Conservation (phyloP, 37 sponge, comb jelly and placozoan species). For the Amphimedon queenslandica region DNA sequence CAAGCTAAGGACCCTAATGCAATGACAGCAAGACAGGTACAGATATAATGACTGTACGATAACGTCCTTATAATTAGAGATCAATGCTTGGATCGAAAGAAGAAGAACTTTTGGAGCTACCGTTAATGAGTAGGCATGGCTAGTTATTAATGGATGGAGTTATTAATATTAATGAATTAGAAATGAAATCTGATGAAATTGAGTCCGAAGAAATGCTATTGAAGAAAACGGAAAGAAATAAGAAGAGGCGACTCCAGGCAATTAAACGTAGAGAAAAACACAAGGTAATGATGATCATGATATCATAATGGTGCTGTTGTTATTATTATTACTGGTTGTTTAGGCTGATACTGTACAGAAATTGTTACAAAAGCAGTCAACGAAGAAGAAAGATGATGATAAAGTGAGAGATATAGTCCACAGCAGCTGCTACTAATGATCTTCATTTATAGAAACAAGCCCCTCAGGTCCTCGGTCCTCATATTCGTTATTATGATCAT, state of each 20-base stretch:
- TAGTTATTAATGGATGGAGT: not conserved
- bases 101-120: slow-evolving; percentile 38
- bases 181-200: slow-evolving; percentile 26
- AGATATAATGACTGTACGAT: not conserved
- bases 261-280: slow-evolving; percentile 62
- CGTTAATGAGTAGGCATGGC: not conserved
- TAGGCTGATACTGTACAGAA: slow-evolving; percentile 76
- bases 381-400: slow-evolving; percentile 69
- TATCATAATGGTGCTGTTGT: not conserved
- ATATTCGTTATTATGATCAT: not conserved
- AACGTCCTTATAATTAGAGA: slow-evolving; percentile 15
- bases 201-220: slow-evolving; percentile 75
- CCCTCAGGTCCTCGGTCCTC: no score
- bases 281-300: slow-evolving; percentile 39
- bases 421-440: no score
- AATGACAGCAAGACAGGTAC: slow-evolving; percentile 76
- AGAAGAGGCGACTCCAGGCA: slow-evolving; percentile 55
- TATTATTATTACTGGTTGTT: not conserved
- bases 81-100: slow-evolving; percentile 32
- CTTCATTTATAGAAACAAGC: no score
- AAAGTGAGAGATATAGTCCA: no score
- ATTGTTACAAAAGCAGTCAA: slow-evolving; percentile 66
- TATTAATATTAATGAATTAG: not conserved
- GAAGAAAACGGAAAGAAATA: slow-evolving; percentile 75
- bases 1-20: slow-evolving; percentile 18